phyloP scores from a whole-genome alignment of 2,797 vertebrate species.

The Pogonophryne albipinna region DNA sequence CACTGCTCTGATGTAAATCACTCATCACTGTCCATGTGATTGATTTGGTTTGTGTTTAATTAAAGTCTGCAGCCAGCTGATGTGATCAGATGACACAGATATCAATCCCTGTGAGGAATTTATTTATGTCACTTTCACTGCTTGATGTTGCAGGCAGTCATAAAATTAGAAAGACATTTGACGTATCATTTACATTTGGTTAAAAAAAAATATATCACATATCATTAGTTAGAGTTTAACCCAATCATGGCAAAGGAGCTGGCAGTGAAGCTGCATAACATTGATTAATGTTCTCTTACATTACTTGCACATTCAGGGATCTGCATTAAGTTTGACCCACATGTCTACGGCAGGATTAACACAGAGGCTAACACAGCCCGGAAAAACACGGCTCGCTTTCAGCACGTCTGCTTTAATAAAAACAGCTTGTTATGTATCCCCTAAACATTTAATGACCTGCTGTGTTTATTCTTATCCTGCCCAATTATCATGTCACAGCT shows the following conservation, averaged over 20 bases:
- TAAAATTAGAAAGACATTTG: constrained; percentile 35
- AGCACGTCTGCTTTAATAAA: constrained; percentile 43
- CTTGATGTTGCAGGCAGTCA: constrained; percentile 31
- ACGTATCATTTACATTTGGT: constrained; percentile 31
- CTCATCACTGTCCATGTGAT: constrained; percentile 5
- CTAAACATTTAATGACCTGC: constrained; percentile 64
- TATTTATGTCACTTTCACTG: constrained; percentile 30
- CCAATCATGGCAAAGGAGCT: background rate
- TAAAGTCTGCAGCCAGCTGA: constrained; percentile 39
- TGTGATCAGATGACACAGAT: constrained; percentile 45
- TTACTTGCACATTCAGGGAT: constrained; percentile 47
- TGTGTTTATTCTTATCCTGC: constrained; percentile 60
- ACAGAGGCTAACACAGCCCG: constrained; percentile 31
- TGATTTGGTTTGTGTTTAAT: constrained; percentile 41
- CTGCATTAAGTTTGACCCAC: constrained; percentile 57
- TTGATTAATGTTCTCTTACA: constrained; percentile 55
- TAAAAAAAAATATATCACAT: background rate
- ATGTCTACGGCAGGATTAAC: constrained; percentile 50
- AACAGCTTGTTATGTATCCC: constrained; percentile 42
- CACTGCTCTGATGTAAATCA: background rate
- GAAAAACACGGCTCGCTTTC: constrained; percentile 35
- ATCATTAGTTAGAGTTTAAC: constrained; percentile 2
- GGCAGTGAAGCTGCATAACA: constrained; percentile 1
- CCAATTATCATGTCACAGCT: constrained; percentile 62
- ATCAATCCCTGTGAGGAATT: constrained; percentile 41